phyloP scores from a whole-genome alignment of 1,140 invertebrate species.

The Hesperophylax magnus region DNA sequence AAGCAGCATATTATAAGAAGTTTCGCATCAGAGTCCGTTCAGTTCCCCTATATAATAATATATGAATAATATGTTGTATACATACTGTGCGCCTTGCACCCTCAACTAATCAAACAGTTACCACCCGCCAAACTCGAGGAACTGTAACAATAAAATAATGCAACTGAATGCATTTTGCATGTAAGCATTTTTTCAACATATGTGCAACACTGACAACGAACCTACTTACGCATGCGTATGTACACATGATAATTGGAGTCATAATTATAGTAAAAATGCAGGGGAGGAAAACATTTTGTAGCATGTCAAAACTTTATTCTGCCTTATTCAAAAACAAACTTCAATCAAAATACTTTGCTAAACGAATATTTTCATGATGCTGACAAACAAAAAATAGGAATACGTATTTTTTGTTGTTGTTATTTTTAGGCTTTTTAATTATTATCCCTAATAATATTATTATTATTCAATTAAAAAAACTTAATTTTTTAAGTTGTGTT shows the following conservation, averaged over 20 bases:
- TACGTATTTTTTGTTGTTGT: too few relatives aligned
- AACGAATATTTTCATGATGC: too few relatives aligned
- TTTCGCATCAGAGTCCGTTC: too few relatives aligned
- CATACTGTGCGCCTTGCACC: not conserved
- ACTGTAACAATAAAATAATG: constrained; percentile 30
- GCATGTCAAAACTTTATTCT: not conserved
- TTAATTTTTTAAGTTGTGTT: too few relatives aligned
- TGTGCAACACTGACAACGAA: not conserved
- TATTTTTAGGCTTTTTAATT: too few relatives aligned
- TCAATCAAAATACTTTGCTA: not conserved
- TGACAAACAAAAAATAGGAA: too few relatives aligned
- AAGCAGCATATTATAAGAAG: too few relatives aligned
- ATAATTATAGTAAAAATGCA: constrained; percentile 35
- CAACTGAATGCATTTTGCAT: constrained; percentile 33
- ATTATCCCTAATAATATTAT: too few relatives aligned
- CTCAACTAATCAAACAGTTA: not conserved
- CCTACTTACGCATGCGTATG: constrained; percentile 30
- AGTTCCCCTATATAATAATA: not conserved
- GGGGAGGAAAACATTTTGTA: not conserved
- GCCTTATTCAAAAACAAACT: not conserved
- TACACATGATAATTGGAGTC: constrained; percentile 33
- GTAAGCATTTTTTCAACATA: constrained; percentile 26
- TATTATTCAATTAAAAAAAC: too few relatives aligned
- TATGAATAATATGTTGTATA: constrained; percentile 2
- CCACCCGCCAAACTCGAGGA: constrained; percentile 8